phyloP scores from a whole-genome alignment of 2,888 invertebrate species.

The Drosophila putrida region DNA sequence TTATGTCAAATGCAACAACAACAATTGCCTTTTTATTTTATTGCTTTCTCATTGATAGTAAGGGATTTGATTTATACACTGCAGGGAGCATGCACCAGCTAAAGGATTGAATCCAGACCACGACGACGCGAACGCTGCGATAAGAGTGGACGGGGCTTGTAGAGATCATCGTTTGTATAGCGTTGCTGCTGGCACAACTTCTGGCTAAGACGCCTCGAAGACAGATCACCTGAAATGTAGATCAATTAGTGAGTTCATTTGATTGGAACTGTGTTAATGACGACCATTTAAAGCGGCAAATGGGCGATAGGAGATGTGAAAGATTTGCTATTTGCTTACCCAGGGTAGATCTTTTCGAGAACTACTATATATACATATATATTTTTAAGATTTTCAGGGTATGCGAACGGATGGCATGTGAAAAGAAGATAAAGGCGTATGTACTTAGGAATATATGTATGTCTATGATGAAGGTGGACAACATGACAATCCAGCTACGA shows the following conservation, averaged over 20 bases:
- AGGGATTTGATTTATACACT: slow-evolving; percentile 18
- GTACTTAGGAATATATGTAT: slow-evolving; percentile 11
- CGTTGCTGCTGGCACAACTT: slow-evolving; percentile 86
- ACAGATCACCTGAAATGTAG: slow-evolving; percentile 41
- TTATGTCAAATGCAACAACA: slow-evolving; percentile 69
- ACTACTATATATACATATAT: slow-evolving; percentile 22
- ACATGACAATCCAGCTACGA: not conserved
- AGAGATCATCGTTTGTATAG: slow-evolving; percentile 90
- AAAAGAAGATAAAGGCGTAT: slow-evolving; percentile 26
- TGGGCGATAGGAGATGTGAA: not conserved
- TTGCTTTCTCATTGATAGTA: slow-evolving; percentile 36
- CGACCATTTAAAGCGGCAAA: slow-evolving; percentile 6
- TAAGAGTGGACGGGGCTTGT: slow-evolving; percentile 89
- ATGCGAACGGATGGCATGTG: slow-evolving; percentile 47
- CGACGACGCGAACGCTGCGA: slow-evolving; percentile 87
- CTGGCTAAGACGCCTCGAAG: slow-evolving; percentile 56
- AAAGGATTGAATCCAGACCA: slow-evolving; percentile 76
- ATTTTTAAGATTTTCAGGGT: slow-evolving; percentile 16
- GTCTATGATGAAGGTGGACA: not conserved
- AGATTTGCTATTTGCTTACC: slow-evolving; percentile 33
- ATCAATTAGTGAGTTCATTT: not conserved
- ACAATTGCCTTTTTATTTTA: slow-evolving; percentile 60
- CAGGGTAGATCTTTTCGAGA: slow-evolving; percentile 14
- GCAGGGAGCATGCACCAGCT: slow-evolving; percentile 27
- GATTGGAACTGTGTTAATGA: not conserved